Percentiles rank a stretch among this genome's conserved stretches.
Evolutionary conservation across 2,113 vertebrate genomes (phyloP).

Genomic region (Lepus americanus): DNA sequence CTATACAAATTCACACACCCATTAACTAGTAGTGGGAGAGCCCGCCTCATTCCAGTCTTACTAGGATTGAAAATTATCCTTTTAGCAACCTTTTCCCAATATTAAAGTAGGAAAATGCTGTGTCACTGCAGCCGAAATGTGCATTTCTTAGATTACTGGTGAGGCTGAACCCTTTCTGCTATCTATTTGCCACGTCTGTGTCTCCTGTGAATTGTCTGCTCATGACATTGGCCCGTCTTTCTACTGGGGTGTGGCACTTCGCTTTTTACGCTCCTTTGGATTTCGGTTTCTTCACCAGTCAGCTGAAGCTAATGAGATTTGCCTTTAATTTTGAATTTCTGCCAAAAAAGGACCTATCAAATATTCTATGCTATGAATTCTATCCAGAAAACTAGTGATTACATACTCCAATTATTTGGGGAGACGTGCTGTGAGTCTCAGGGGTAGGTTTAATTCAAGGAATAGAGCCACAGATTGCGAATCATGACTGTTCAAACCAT

Average conservation of each 20-base stretch:
- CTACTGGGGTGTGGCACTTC: not conserved
- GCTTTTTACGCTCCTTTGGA: conserved; percentile 16
- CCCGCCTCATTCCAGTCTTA: not conserved
- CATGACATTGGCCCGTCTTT: conserved; percentile 31
- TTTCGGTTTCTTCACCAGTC: conserved; percentile 59
- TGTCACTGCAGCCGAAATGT: conserved; percentile 48
- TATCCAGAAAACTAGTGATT: conserved; percentile 38
- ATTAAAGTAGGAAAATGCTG: not conserved
- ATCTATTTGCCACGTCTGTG: not conserved
- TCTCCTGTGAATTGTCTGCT: conserved; percentile 6
- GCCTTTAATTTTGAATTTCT: conserved; percentile 53
- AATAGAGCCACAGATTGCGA: conserved; percentile 15
- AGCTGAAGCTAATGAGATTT: conserved; percentile 56
- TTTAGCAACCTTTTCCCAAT: not conserved
- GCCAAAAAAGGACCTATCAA: conserved; percentile 14
- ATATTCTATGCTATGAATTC: conserved; percentile 46
- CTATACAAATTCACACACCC: conserved; percentile 5
- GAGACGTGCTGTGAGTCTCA: not conserved
- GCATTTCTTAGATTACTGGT: conserved; percentile 51
- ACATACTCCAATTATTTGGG: conserved; percentile 50
- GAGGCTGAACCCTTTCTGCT: not conserved
- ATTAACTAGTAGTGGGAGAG: not conserved
- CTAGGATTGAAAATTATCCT: not conserved
- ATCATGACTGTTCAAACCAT: conserved; percentile 51
- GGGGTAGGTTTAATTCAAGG: conserved; percentile 56